Conservation (phyloP, 2,888 invertebrate species). For the Microchrysa polita region DNA sequence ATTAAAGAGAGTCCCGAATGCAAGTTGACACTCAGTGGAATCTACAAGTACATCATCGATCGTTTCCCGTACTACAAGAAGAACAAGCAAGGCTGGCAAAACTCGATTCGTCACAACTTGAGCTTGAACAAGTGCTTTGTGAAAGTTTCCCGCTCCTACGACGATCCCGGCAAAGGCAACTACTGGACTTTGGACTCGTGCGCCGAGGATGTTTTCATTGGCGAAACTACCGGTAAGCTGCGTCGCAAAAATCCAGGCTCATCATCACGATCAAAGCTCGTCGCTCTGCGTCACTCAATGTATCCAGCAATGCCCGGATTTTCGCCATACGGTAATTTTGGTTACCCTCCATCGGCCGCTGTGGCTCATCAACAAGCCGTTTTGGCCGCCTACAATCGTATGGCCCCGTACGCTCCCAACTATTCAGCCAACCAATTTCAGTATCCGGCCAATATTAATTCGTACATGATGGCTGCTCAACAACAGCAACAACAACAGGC, state of each 20-base stretch:
- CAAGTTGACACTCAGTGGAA: constrained; percentile 91
- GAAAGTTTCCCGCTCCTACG: constrained; percentile 95
- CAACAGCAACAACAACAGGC: constrained; percentile 8
- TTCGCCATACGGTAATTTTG: constrained; percentile 61
- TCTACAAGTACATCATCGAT: constrained; percentile 98
- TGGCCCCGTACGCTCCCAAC: constrained; percentile 54
- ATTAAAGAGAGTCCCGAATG: constrained; percentile 94
- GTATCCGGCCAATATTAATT: constrained; percentile 27
- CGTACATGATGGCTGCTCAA: constrained; percentile 33
- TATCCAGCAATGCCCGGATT: constrained; percentile 59
- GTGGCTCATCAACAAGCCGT: constrained; percentile 42
- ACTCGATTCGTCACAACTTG: constrained; percentile 96
- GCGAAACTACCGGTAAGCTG: constrained; percentile 96
- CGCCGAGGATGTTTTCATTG: constrained; percentile 97
- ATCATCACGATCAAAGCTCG: constrained; percentile 85
- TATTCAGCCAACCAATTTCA: constrained; percentile 46
- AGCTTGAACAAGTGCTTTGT: constrained; percentile 98
- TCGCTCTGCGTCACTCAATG: constrained; percentile 84
- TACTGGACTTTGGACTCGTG: constrained; percentile 99
- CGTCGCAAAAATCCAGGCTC: constrained; percentile 90
- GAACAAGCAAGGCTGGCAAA: constrained; percentile 99
- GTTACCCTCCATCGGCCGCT: constrained; percentile 55
- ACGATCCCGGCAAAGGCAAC: constrained; percentile 99
- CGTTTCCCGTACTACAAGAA: constrained; percentile 98
- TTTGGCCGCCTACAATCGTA: constrained; percentile 58